Evolutionary conservation across 2,797 vertebrate genomes (phyloP).

Genomic region (Pogoniulus pusillus): DNA sequence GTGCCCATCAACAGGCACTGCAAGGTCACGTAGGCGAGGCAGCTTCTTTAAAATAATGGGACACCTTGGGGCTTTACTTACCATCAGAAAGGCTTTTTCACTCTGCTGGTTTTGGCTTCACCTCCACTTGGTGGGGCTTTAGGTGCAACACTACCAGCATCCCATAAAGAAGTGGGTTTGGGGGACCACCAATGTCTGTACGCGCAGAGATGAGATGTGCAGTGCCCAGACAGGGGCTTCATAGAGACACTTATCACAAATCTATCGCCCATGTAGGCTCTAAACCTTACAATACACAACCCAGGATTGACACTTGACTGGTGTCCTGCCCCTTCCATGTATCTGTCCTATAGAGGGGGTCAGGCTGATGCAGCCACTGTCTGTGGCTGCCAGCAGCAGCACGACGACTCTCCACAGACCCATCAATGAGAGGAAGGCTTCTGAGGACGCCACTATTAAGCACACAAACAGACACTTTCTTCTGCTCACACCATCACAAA

Average conservation of each 20-base stretch:
- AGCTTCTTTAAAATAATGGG: constrained; percentile 26
- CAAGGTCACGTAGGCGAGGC: constrained; percentile 20
- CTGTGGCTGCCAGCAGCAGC: background rate
- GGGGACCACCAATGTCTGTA: background rate
- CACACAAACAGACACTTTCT: background rate
- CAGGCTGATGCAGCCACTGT: background rate
- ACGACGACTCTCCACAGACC: background rate
- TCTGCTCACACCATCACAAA: background rate
- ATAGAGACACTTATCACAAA: background rate
- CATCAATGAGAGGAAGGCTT: background rate
- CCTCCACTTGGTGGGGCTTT: background rate
- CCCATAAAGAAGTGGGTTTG: background rate
- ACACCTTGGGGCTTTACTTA: constrained; percentile 20
- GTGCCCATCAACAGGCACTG: constrained; percentile 3
- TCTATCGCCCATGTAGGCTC: background rate
- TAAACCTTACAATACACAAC: background rate
- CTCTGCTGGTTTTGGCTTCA: background rate
- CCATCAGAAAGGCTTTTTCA: background rate
- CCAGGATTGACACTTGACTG: background rate
- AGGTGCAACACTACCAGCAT: too few relatives aligned
- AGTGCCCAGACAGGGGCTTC: background rate
- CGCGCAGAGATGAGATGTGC: background rate
- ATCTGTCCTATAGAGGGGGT: rapidly evolving
- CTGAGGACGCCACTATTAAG: background rate
- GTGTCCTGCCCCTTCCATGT: rapidly evolving